phyloP scores from a whole-genome alignment of 2,113 vertebrate genomes.

The Phyllopteryx taeniolatus region DNA sequence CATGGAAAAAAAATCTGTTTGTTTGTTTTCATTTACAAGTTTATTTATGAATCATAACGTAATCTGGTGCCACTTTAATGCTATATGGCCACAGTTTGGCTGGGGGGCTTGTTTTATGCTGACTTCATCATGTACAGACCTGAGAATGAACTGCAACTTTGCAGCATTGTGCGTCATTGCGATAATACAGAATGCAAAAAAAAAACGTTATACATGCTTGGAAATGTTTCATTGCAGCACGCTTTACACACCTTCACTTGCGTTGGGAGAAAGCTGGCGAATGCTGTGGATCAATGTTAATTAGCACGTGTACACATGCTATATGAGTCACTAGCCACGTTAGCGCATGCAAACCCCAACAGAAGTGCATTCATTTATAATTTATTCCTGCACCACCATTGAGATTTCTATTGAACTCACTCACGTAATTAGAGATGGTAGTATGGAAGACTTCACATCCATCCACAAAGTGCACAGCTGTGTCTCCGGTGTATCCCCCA shows the following conservation, averaged over 20 bases:
- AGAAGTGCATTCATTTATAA: not conserved
- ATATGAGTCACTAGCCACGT: not conserved
- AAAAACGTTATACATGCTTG: not conserved
- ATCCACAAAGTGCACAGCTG: conserved; percentile 33
- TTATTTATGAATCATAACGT: no score
- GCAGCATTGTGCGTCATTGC: not conserved
- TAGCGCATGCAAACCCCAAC: not conserved
- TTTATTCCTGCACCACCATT: not conserved
- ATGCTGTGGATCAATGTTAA: not conserved
- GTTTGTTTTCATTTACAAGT: no score
- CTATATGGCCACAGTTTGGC: not conserved
- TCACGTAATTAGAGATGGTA: conserved; percentile 30
- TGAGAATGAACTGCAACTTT: not conserved
- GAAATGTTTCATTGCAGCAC: not conserved
- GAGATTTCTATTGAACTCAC: not conserved
- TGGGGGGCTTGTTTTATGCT: not conserved
- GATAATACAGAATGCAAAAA: no score
- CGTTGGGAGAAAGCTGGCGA: not conserved
- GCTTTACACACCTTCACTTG: not conserved
- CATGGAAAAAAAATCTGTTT: no score
- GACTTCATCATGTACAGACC: no score
- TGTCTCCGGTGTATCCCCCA: conserved; percentile 37
- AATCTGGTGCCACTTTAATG: no score
- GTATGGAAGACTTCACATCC: conserved; percentile 41
- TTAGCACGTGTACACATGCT: not conserved